Evolutionary conservation across 2,888 invertebrate species (phyloP), one percentile per base, ranked within the genome.

Genomic region (Conchocele bisecta): DNA sequence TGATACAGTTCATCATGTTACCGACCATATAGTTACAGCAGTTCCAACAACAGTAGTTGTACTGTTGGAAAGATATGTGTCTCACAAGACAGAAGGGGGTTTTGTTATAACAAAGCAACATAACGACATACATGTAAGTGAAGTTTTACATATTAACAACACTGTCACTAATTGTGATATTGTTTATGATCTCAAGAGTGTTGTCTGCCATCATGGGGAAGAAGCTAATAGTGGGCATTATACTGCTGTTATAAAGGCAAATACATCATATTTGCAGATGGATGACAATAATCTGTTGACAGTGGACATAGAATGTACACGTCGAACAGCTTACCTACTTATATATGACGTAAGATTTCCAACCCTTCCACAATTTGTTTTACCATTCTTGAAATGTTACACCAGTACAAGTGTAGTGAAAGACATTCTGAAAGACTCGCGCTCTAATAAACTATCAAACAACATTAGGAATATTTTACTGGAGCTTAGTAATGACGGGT

Each of bases 131-230:
- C 24, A 20, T 5, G 24, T 46, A 5, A 46, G 15, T 20, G 6
- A 9, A 26, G 46, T 26, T 26, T 20, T 46, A 46, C 11, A 5
- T 46, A 5, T 46, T 13, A n/a, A 11, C 7, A 20, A 20, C n/a
- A n/a, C n/a, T 46, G 7, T 26, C 9, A 5, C 24, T 5, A 46
- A 22, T 20, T 42, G 7, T 42, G 5, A n/a, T 26, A 28, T 22
- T 26, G 28, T 9, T 6, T 46, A 46, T 17, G 6, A 22, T 7
- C 17, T 46, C 15, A 46, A 46, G 28, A 46, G 46, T 46, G 46
- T 28, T 20, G 46, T 56, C 13, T 56, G 56, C 24, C 56, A 56
- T 37, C 37, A 9, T 39, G 56, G 56, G 1, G 35, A 56, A 11
- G 26, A 3, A 22, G 24, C 9, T 20, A 15, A 22, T 4, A 20